Conservation (phyloP, 2,888 invertebrate genomes). For the Plutella xylostella region DNA sequence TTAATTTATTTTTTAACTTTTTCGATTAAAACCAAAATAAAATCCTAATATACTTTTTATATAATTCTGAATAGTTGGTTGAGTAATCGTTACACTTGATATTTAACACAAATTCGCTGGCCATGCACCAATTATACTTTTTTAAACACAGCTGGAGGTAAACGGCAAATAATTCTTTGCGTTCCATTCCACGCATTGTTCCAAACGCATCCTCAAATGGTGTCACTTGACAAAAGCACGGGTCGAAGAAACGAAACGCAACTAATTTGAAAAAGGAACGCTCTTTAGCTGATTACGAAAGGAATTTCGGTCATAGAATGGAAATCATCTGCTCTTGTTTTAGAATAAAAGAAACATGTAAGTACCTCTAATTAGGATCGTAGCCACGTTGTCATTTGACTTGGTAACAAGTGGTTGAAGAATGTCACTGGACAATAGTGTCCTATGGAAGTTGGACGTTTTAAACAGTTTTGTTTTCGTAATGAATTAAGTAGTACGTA, state of each 20-base stretch:
- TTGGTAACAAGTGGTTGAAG: slow-evolving; percentile 46
- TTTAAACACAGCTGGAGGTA: too few species aligned
- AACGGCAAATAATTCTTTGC: too few species aligned
- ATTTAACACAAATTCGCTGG: too few species aligned
- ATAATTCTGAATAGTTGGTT: too few species aligned
- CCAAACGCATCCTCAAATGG: background rate
- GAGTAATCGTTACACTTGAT: too few species aligned
- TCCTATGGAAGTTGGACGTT: slow-evolving; percentile 31
- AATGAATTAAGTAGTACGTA: slow-evolving; percentile 19
- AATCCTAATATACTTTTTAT: too few species aligned
- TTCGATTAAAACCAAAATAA: background rate
- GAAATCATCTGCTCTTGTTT: slow-evolving; percentile 21
- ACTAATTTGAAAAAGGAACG: slow-evolving; percentile 46
- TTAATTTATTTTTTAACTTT: background rate
- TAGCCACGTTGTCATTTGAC: slow-evolving; percentile 50
- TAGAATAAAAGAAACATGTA: slow-evolving; percentile 25
- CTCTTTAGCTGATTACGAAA: slow-evolving; percentile 21
- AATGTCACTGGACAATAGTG: slow-evolving; percentile 31
- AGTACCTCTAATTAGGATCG: slow-evolving; percentile 42
- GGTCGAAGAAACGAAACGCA: slow-evolving; percentile 50
- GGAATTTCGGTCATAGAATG: slow-evolving; percentile 7
- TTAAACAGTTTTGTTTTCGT: slow-evolving; percentile 32
- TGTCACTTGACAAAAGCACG: slow-evolving; percentile 28
- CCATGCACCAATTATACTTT: too few species aligned
- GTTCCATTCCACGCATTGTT: slow-evolving; percentile 15